Conservation (phyloP, 2,888 invertebrate genomes). For the Apamea sordens region DNA sequence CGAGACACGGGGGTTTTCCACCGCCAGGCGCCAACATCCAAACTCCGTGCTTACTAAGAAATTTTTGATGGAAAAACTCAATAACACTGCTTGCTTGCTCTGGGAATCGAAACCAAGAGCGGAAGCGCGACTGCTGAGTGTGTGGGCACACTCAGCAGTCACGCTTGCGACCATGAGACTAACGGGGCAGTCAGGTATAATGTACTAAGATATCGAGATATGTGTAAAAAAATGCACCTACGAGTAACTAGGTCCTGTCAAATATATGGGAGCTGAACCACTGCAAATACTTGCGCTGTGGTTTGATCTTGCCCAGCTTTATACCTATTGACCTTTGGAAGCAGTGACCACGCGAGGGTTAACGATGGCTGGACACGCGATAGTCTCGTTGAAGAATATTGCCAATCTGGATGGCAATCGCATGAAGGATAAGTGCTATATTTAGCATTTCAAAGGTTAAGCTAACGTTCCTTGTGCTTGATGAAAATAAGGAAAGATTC, state of each 20-base stretch:
- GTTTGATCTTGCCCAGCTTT: conserved; percentile 49
- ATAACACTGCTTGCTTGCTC: background rate
- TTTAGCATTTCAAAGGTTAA: conserved; percentile 29
- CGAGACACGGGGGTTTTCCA: background rate
- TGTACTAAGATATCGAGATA: background rate
- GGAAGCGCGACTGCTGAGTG: too few species aligned
- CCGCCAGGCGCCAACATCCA: background rate
- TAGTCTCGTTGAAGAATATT: conserved; percentile 62
- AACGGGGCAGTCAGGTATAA: background rate
- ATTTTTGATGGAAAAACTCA: background rate
- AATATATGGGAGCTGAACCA: background rate
- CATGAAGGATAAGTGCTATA: conserved; percentile 36
- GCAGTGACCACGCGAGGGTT: conserved; percentile 62
- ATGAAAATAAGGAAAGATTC: background rate
- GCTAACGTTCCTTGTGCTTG: background rate
- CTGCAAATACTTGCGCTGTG: conserved; percentile 6
- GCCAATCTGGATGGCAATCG: conserved; percentile 46
- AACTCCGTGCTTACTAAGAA: background rate
- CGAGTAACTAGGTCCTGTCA: background rate
- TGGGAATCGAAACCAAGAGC: background rate
- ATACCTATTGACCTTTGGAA: conserved; percentile 51
- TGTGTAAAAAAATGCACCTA: background rate
- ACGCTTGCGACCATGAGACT: background rate
- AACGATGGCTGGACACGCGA: conserved; percentile 63
- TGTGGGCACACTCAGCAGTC: background rate